A percentile compares a stretch with the other conserved stretches of the same genome.
phyloP scores from a whole-genome alignment of 1,140 invertebrate species.

The Argopecten irradians region DNA sequence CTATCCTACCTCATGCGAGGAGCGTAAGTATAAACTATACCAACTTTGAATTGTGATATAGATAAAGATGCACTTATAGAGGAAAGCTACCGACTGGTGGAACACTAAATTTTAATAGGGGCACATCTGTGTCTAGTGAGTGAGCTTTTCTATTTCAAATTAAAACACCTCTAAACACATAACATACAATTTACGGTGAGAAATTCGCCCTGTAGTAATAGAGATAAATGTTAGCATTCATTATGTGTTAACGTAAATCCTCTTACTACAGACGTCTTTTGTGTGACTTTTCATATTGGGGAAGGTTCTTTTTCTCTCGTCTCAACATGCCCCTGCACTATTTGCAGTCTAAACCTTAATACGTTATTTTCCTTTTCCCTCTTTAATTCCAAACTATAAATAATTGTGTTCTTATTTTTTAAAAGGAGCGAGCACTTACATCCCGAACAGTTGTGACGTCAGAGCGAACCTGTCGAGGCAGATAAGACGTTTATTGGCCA shows the following conservation, averaged over 20 bases:
- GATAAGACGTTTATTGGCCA: neutral
- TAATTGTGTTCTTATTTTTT: neutral
- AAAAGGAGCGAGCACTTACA: neutral
- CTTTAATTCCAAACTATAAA: neutral
- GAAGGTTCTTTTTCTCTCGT: neutral
- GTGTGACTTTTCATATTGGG: neutral
- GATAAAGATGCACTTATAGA: neutral
- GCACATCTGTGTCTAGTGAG: neutral
- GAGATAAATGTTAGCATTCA: neutral
- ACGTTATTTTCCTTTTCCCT: neutral
- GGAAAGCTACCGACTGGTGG: neutral
- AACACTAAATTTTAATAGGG: neutral
- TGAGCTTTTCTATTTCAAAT: neutral
- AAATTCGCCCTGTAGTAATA: neutral
- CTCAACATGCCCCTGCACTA: neutral
- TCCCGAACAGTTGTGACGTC: neutral
- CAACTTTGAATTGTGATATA: neutral
- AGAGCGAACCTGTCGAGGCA: neutral
- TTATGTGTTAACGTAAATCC: neutral
- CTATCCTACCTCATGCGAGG: no score
- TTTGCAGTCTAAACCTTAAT: neutral
- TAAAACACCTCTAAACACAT: neutral
- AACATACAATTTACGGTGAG: neutral
- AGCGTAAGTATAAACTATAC: neutral
- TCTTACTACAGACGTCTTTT: neutral